A percentile compares a stretch with the other conserved stretches of the same genome.
Evolutionary conservation across 2,113 vertebrate genomes (phyloP).

Genomic region (Empidonax alnorum): DNA sequence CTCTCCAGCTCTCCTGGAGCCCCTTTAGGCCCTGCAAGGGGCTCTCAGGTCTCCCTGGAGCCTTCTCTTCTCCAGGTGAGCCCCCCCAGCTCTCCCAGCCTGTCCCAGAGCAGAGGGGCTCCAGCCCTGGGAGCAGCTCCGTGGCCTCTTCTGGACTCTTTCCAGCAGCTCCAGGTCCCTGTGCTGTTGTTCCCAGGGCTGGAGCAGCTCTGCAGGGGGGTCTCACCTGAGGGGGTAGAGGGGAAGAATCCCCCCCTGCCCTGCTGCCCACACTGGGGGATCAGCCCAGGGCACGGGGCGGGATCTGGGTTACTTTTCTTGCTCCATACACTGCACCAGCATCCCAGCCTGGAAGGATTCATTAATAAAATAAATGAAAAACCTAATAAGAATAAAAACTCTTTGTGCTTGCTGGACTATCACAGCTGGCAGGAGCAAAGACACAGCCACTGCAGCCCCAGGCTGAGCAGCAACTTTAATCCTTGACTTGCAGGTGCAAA

Average conservation of each 20-base stretch:
- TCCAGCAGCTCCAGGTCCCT: not conserved
- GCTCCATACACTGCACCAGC: not conserved
- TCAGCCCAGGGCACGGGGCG: not conserved
- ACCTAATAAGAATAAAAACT: not conserved
- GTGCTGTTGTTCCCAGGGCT: not conserved
- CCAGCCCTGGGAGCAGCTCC: not conserved
- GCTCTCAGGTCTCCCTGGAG: not conserved
- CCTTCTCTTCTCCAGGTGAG: not conserved
- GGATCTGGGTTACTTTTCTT: not conserved
- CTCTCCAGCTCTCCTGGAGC: not conserved
- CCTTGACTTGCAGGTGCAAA: not conserved
- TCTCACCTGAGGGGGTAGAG: not conserved
- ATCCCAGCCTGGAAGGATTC: not conserved
- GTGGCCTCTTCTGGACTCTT: not conserved
- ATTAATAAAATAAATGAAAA: not conserved
- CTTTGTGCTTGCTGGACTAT: not conserved
- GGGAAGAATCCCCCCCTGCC: not conserved
- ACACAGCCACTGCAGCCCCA: fast-evolving
- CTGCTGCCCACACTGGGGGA: not conserved
- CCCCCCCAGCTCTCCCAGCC: not conserved
- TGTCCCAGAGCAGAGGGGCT: not conserved
- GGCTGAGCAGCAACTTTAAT: not conserved
- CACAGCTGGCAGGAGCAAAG: not conserved
- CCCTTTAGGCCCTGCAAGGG: not conserved
- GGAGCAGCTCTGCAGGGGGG: not conserved